Evolutionary conservation across 2,797 vertebrate species (phyloP).

Genomic region (Chelonia mydas): DNA sequence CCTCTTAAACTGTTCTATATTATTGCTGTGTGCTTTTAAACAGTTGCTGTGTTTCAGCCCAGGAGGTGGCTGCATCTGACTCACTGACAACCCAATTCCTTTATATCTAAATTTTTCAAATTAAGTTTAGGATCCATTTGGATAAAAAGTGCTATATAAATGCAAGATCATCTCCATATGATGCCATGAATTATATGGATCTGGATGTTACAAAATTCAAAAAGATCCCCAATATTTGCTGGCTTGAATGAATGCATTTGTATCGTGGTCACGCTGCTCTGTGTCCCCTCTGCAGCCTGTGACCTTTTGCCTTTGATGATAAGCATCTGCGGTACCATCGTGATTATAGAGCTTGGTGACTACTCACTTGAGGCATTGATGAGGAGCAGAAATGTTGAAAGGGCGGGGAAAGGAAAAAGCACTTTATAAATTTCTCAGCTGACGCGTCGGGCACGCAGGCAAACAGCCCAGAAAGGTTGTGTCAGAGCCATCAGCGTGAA

Average conservation of each 20-base stretch:
- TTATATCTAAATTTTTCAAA: background rate
- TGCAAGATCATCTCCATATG: fast-evolving
- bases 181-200: background rate
- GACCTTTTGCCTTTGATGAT: background rate
- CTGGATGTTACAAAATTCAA: background rate
- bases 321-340: background rate
- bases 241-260: background rate
- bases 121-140: background rate
- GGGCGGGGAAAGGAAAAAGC: background rate
- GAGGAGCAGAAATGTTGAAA: conserved; percentile 34
- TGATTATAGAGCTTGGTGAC: background rate
- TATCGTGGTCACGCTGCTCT: background rate
- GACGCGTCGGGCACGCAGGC: background rate
- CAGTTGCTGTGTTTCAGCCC: background rate
- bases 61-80: background rate
- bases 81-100: background rate
- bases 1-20: background rate
- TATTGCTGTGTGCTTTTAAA: background rate
- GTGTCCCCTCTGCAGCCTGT: background rate
- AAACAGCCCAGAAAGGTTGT: conserved; percentile 34
- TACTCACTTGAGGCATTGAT: background rate
- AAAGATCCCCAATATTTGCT: background rate
- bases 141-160: background rate
- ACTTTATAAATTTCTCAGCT: conserved; percentile 12
- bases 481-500: conserved; percentile 11